A percentile compares a stretch with the other conserved stretches of the same genome.
Evolutionary conservation across 1,140 invertebrate genomes (phyloP).

Genomic region (Eriocheir sinensis): DNA sequence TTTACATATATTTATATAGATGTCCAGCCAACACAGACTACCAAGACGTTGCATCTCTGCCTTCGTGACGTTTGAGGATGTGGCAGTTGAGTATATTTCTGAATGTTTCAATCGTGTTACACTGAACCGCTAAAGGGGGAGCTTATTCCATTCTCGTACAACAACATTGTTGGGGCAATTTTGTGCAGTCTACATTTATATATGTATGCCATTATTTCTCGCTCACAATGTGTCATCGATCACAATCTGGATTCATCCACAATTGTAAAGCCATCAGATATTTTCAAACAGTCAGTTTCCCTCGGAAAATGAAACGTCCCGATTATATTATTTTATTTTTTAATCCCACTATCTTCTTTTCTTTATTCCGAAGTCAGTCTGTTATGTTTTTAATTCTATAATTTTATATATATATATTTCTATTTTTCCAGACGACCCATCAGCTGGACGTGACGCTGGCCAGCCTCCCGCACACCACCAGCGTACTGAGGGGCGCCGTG

Average conservation of each 20-base stretch:
- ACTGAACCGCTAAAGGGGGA: no score
- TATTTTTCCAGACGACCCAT: slow-evolving; percentile 67
- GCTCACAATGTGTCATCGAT: no score
- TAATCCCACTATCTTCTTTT: background rate
- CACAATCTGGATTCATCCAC: background rate
- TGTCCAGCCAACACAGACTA: no score
- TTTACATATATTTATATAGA: no score
- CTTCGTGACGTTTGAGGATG: no score
- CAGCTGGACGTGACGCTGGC: slow-evolving; percentile 62
- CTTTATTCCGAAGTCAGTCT: background rate
- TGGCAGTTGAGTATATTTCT: no score
- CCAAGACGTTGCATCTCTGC: no score
- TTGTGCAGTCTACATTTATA: no score
- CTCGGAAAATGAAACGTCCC: background rate
- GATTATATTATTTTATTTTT: background rate
- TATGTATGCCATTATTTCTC: no score
- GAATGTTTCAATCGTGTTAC: no score
- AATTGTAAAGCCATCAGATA: background rate
- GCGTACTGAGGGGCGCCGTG: background rate
- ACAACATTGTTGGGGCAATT: no score
- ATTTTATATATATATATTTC: slow-evolving; percentile 25
- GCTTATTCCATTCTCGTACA: no score
- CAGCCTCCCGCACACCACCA: slow-evolving; percentile 44
- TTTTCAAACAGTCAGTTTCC: background rate
- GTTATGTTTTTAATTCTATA: background rate